Conservation (phyloP, 2,888 invertebrate genomes). For the Macrophya annulata region DNA sequence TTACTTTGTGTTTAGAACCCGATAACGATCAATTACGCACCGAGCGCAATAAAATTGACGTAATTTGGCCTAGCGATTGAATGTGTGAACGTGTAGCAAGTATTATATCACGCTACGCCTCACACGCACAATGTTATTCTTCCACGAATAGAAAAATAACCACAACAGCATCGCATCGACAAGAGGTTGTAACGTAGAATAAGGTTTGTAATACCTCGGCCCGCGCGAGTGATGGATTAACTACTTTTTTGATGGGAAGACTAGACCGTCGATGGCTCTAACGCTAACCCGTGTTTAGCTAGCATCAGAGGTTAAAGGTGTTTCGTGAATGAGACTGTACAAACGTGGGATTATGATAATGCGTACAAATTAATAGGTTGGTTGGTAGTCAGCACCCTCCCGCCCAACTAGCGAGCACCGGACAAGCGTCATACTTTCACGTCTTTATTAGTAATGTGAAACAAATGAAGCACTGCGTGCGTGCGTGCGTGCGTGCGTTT, state of each 20-base stretch:
- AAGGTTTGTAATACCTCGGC: conserved; percentile 48
- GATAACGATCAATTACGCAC: conserved; percentile 53
- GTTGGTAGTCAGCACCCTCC: conserved; percentile 53
- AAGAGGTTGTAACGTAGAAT: conserved; percentile 45
- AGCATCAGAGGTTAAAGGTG: conserved; percentile 53
- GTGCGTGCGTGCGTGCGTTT: not conserved
- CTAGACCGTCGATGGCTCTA: conserved; percentile 54
- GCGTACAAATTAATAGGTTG: conserved; percentile 56
- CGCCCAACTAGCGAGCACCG: conserved; percentile 52
- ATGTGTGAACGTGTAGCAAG: conserved; percentile 46
- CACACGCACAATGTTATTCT: conserved; percentile 43
- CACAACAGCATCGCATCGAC: conserved; percentile 35
- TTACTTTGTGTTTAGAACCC: conserved; percentile 33
- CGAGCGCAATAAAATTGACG: conserved; percentile 49
- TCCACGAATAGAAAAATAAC: conserved; percentile 37
- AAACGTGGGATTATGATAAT: conserved; percentile 56
- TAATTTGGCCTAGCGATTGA: conserved; percentile 31
- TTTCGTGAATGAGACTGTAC: conserved; percentile 56
- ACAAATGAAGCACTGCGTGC: conserved; percentile 34
- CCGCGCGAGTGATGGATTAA: conserved; percentile 54
- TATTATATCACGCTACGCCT: conserved; percentile 48
- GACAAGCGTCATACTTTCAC: conserved; percentile 53
- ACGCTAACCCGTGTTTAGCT: conserved; percentile 55
- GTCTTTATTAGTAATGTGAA: conserved; percentile 53
- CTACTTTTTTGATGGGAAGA: conserved; percentile 54